Evolutionary conservation across 2,113 vertebrate genomes (phyloP), one percentile per base, ranked within the genome.

Genomic region (Hemicordylus capensis): DNA sequence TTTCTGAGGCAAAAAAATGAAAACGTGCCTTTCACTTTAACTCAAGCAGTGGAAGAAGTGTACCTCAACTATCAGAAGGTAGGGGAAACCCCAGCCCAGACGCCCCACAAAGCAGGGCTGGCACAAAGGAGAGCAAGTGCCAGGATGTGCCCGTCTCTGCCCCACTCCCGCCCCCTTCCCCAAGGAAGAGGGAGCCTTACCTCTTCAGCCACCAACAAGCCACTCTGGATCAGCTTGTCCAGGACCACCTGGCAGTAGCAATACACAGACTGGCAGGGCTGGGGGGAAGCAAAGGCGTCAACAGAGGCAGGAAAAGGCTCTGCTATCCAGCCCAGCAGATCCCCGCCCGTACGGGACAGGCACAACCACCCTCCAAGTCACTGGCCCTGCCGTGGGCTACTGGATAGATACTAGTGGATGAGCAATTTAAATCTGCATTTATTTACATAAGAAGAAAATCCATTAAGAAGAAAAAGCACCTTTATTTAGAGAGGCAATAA

Each of bases 171-270:
- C 39, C 6, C 58, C 19, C 37, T 19, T 69, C 4, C 24, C 66
- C 4, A 48, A 14, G 6, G n/a, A 6, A 14, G 12, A 4, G 54
- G 0, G 0, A 7, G 80, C n/a, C 96, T 95, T 95, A 99, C 98
- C 97, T 98, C 98, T 78, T 98, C 97, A 48, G 96, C 94, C 75
- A 98, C 93, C 84, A 99, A 94, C 87, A 99, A 94, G 54, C 98
- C 98, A 28, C 97, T 98, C 72, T 96, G 96, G 37, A 98, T 94
- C 80, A 99, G 96, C 64, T 98, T 98, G 95, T 99, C 98, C 89
- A 98, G 84, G 0, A 97, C 94, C 85, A 98, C 97, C 90, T 97
- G 92, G 56, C 97, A 96, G 6, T 96, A 96, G 88, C 88, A 94
- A 66, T 95, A 93, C 1, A 95, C 90, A 1, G 96, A 96, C 92